A percentile compares a stretch with the other conserved stretches of the same genome.
phyloP scores from a whole-genome alignment of 92 coral and sea anemone species.

The Pocillopora grandis region DNA sequence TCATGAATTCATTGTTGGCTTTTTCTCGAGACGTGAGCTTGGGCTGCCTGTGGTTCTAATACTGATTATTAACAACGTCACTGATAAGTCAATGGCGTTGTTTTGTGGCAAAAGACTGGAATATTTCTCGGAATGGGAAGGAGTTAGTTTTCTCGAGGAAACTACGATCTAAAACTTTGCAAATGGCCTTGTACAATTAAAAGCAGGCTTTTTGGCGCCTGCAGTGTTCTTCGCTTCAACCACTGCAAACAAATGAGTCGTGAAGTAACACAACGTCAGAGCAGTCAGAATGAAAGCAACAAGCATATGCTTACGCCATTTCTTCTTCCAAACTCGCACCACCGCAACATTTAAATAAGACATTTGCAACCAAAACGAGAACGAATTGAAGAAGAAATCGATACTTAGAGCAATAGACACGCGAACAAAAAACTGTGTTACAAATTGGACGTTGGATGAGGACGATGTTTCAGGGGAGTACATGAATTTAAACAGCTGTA shows the following conservation, averaged over 20 bases:
- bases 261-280: conserved; percentile 37
- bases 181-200: conserved; percentile 48
- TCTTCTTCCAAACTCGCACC: conserved; percentile 42
- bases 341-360: conserved; percentile 35
- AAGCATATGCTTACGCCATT: conserved; percentile 47
- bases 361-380: conserved; percentile 48
- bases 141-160: too few relatives aligned
- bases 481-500: conserved; percentile 51
- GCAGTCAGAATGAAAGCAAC: conserved; percentile 25
- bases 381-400: conserved; percentile 50
- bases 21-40: too few relatives aligned
- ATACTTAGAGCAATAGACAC: conserved; percentile 57
- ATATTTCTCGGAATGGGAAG: too few relatives aligned
- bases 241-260: conserved; percentile 39
- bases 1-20: too few relatives aligned
- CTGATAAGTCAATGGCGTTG: too few relatives aligned
- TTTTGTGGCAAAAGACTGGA: too few relatives aligned
- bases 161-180: conserved; percentile 11
- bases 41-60: too few relatives aligned
- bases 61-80: too few relatives aligned
- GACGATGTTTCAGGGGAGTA: conserved; percentile 37
- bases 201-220: background rate
- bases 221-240: background rate
- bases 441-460: conserved; percentile 33
- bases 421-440: conserved; percentile 41